A percentile compares a stretch with the other conserved stretches of the same genome.
Evolutionary conservation across 2,888 invertebrate species (phyloP).

Genomic region (Napeogenes inachia): DNA sequence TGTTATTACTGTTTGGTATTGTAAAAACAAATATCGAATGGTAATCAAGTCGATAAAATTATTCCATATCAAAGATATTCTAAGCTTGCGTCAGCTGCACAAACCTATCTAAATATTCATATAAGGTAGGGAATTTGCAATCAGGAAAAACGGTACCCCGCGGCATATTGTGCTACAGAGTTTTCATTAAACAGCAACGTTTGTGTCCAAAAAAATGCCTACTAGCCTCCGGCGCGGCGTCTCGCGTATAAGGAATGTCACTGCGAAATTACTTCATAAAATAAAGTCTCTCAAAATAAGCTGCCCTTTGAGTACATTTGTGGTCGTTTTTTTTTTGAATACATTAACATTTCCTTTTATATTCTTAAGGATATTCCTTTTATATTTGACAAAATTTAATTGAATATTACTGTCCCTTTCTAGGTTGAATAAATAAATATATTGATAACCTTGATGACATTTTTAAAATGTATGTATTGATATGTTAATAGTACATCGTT

Average conservation of each 20-base stretch:
- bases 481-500: too few species aligned
- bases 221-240: conserved; percentile 62
- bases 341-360: conserved; percentile 34
- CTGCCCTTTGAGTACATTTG: conserved; percentile 40
- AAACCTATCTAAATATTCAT: conserved; percentile 58
- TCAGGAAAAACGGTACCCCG: conserved; percentile 68
- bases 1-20: too few species aligned
- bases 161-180: conserved; percentile 68
- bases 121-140: conserved; percentile 62
- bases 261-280: conserved; percentile 74
- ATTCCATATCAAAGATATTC: conserved; percentile 20
- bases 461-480: too few species aligned
- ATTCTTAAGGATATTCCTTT: neutral
- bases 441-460: too few species aligned
- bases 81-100: conserved; percentile 33
- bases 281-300: conserved; percentile 54
- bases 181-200: conserved; percentile 72
- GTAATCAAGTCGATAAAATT: conserved; percentile 10
- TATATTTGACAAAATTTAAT: too few species aligned
- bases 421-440: too few species aligned
- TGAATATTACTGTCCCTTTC: too few species aligned
- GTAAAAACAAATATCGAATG: conserved; percentile 5
- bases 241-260: conserved; percentile 68
- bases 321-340: conserved; percentile 25
- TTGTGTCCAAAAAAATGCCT: conserved; percentile 66